These are phyloP conservation scores for Poecilia latipinna DNA, from an alignment of 2,113 vertebrate species.

Conservation along the genomic window DNA sequence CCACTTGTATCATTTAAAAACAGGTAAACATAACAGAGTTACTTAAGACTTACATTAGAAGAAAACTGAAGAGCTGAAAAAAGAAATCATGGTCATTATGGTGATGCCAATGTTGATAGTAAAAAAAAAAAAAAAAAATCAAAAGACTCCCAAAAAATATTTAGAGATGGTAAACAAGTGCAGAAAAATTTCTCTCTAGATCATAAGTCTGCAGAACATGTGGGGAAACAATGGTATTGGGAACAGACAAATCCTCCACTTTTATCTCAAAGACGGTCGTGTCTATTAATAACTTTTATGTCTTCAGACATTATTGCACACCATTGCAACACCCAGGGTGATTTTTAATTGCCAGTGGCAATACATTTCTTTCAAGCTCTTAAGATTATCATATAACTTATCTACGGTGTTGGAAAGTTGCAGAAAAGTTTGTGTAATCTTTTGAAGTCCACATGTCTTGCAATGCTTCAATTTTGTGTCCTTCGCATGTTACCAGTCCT, in stretches of 20 bases:
- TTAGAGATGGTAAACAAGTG: conserved; percentile 1
- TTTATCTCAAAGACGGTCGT: conserved; percentile 66
- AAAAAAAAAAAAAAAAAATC: neutral
- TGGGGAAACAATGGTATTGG: conserved; percentile 80
- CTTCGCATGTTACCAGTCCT: too few relatives aligned
- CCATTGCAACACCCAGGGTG: conserved; percentile 47
- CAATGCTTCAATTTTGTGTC: neutral
- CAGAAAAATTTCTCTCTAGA: conserved; percentile 50
- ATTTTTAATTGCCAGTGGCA: conserved; percentile 69
- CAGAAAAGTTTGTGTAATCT: neutral
- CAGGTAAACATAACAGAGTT: too few relatives aligned
- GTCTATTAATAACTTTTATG: conserved; percentile 82
- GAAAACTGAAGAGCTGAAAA: too few relatives aligned
- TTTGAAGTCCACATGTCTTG: neutral
- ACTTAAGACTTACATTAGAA: too few relatives aligned
- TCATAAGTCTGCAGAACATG: conserved; percentile 77
- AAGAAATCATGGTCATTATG: too few relatives aligned
- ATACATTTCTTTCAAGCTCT: conserved; percentile 20
- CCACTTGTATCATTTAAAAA: too few relatives aligned
- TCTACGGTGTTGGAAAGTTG: neutral
- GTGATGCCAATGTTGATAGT: too few relatives aligned
- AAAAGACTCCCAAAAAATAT: conserved; percentile 38
- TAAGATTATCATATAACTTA: neutral
- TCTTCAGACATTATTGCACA: conserved; percentile 78
- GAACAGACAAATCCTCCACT: conserved; percentile 76